phyloP scores from a whole-genome alignment of 2,797 vertebrate species.

The Pagetopsis macropterus region DNA sequence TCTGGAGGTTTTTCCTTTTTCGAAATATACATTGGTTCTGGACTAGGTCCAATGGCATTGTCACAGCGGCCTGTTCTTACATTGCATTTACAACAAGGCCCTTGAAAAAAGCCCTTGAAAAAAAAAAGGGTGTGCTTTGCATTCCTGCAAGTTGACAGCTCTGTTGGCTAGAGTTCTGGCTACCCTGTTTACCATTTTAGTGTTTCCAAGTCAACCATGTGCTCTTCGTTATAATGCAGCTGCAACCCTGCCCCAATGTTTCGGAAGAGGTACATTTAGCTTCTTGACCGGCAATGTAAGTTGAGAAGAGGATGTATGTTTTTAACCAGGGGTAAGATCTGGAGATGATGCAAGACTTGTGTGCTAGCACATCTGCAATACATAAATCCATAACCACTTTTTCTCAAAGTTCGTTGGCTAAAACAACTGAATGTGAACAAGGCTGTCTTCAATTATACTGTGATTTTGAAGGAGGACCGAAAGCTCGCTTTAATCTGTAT shows the following conservation, averaged over 20 bases:
- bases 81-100: background rate
- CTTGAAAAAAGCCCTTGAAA: background rate
- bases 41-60: background rate
- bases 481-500: background rate
- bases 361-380: conserved; percentile 15
- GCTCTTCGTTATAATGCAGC: conserved; percentile 2
- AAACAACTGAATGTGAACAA: conserved; percentile 11
- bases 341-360: conserved; percentile 1
- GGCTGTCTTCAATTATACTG: conserved; percentile 2
- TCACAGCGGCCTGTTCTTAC: background rate
- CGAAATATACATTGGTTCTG: background rate
- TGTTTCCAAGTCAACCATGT: conserved; percentile 10
- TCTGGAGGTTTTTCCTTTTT: no score
- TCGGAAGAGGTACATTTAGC: conserved; percentile 13
- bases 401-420: conserved; percentile 3
- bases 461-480: background rate
- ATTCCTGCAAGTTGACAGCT: conserved; percentile 5
- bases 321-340: conserved; percentile 2
- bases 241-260: background rate
- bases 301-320: conserved; percentile 3
- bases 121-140: background rate
- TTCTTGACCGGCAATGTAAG: background rate
- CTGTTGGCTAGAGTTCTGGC: background rate
- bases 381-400: background rate
- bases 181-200: conserved; percentile 3